Conservation (phyloP, 2,113 vertebrate species). For the Aldabrachelys gigantea region DNA sequence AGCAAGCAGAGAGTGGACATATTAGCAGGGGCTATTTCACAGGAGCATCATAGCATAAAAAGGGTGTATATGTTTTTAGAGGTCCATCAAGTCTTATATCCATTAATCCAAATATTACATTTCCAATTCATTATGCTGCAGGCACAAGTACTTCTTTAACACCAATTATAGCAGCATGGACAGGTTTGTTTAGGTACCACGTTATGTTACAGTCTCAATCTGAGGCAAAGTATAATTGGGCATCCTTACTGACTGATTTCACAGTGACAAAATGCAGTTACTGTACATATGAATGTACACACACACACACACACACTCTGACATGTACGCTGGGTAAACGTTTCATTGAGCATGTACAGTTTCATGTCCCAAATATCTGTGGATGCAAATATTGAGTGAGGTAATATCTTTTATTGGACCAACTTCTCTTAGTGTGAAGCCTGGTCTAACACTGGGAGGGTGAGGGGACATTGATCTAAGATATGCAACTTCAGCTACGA, state of each 20-base stretch:
- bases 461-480: too few relatives aligned
- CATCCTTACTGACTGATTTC: background rate
- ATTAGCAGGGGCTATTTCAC: background rate
- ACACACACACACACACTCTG: background rate
- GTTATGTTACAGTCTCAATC: too few relatives aligned
- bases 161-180: too few relatives aligned
- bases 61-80: background rate
- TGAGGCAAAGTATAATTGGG: too few relatives aligned
- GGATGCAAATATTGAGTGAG: background rate
- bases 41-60: background rate
- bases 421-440: background rate
- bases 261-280: too few relatives aligned
- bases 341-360: background rate
- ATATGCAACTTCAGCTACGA: too few relatives aligned
- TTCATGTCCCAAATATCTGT: background rate
- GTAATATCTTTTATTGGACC: background rate
- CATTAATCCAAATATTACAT: background rate
- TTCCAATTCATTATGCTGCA: background rate
- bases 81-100: background rate
- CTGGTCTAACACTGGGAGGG: too few relatives aligned
- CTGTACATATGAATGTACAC: too few relatives aligned
- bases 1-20: background rate
- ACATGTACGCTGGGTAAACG: background rate
- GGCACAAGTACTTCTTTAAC: background rate
- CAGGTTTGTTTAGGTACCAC: too few relatives aligned